These are phyloP conservation scores for Agrochola macilenta DNA, from an alignment of 2,888 invertebrate genomes.

Conservation along the genomic window DNA sequence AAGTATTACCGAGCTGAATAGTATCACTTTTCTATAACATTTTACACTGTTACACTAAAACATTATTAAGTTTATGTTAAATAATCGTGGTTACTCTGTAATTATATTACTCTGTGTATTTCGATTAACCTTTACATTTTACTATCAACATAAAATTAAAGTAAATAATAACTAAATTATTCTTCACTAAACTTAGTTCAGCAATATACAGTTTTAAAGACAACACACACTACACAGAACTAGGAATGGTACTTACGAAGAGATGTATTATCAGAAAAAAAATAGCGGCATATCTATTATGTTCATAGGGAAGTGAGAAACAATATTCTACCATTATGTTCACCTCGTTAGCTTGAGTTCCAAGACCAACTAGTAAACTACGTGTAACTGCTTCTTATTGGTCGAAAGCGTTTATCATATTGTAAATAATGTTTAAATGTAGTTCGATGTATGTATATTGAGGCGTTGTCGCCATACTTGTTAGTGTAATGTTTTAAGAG, in stretches of 20 bases:
- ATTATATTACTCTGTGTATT: slow-evolving; percentile 34
- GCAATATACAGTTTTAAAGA: slow-evolving; percentile 8
- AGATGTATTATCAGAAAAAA: slow-evolving; percentile 1
- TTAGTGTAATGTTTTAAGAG: slow-evolving; percentile 70
- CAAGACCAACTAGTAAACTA: slow-evolving; percentile 60
- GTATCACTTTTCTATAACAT: slow-evolving; percentile 57
- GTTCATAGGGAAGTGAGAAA: slow-evolving; percentile 37
- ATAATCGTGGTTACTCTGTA: slow-evolving; percentile 40
- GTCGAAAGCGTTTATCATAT: slow-evolving; percentile 60
- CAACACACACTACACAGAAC: slow-evolving; percentile 49
- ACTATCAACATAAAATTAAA: slow-evolving; percentile 23
- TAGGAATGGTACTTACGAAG: slow-evolving; percentile 40
- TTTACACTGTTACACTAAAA: slow-evolving; percentile 59
- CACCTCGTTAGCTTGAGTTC: slow-evolving; percentile 49
- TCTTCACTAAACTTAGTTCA: slow-evolving; percentile 21
- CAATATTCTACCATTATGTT: slow-evolving; percentile 21
- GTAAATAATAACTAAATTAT: slow-evolving; percentile 9
- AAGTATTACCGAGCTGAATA: slow-evolving; percentile 32
- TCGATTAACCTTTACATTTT: slow-evolving; percentile 28
- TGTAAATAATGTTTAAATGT: slow-evolving; percentile 70
- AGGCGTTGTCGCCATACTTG: slow-evolving; percentile 59
- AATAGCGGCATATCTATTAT: slow-evolving; percentile 5
- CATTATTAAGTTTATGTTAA: slow-evolving; percentile 52
- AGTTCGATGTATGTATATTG: slow-evolving; percentile 71
- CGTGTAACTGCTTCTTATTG: slow-evolving; percentile 53